Base-by-base conservation (phyloP, 2,888 invertebrate species). In the Drosophila antonietae region DNA sequence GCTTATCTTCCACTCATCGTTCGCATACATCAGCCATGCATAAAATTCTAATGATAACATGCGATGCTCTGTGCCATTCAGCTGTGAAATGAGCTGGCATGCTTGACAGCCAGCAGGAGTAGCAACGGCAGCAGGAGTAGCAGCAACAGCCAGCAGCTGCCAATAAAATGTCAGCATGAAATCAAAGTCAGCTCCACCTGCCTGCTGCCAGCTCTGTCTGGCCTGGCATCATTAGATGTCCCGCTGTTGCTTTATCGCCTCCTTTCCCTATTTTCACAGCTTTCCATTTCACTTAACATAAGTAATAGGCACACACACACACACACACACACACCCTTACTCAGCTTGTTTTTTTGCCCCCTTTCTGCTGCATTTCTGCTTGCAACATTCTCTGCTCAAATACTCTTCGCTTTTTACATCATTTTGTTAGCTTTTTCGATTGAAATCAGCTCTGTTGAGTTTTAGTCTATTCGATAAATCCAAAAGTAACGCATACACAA, bases 251-350 rank as follows among this genome's bases (percentile, higher is more conserved):
- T 51, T 73, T 62, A 70, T 68, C 55, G 58, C 20, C 63, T 46
- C 46, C 56, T 49, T 44, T 46, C 63, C 63, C 81, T 28, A 53
- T 63, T 82, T 82, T 82, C 83, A 84, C 74, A 67, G 72, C 70
- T 69, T 84, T 84, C 83, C 88, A 79, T 81, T 79, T 83, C 84
- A 79, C 77, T 85, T 82, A 76, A 73, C 81, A 72, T 70, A 78
- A 72, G 61, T 64, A 60, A 71, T 39, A 65, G 44, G 31, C 47
- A 35, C 51, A 37, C 52, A 39, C 20, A 44, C 47, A 51, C 52
- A 35, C 44, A n/a, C 18, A n/a, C n/a, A n/a, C n/a, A 47, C 52
- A 20, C 12, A 9, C 23, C 2, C 23, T 12, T 9, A 47, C 67
- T 37, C 49, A 15, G 10, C 14, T 31, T 14, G 3, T 23, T 14